Conservation (phyloP, 2,113 vertebrate genomes). For the Brachyhypopomus gauderio region DNA sequence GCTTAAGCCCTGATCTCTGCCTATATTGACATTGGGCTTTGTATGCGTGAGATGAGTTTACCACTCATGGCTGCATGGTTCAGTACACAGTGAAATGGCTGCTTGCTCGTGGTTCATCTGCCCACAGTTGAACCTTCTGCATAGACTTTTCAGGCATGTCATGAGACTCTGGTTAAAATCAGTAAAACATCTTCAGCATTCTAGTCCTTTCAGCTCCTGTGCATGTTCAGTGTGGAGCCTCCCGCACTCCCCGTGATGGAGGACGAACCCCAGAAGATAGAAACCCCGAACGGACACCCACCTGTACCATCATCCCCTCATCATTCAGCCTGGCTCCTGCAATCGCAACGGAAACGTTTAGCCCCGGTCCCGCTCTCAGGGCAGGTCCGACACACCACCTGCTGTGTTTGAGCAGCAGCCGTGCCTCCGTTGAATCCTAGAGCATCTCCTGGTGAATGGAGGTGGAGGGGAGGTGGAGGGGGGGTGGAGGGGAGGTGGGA, state of each 20-base stretch:
- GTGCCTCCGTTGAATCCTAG: constrained; percentile 66
- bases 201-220: neutral
- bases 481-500: too few relatives aligned
- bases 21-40: too few relatives aligned
- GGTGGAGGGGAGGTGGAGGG: neutral
- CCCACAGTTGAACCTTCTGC: neutral
- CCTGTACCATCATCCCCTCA: neutral
- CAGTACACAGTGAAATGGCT: too few relatives aligned
- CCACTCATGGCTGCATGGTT: too few relatives aligned
- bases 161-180: neutral
- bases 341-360: constrained; percentile 24
- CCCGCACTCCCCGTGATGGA: neutral
- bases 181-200: neutral
- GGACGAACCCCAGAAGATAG: neutral
- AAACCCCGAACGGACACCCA: neutral
- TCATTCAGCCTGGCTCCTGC: constrained; percentile 13
- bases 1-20: too few relatives aligned
- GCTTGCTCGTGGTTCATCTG: too few relatives aligned
- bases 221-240: neutral
- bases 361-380: neutral
- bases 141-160: neutral
- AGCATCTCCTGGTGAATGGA: constrained; percentile 71
- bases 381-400: constrained; percentile 19
- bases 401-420: constrained; percentile 41
- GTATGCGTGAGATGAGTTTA: too few relatives aligned